Evolutionary conservation across 2,797 vertebrate species (phyloP), one percentile per base, ranked within the genome.

Genomic region (Enteromius anoplus): DNA sequence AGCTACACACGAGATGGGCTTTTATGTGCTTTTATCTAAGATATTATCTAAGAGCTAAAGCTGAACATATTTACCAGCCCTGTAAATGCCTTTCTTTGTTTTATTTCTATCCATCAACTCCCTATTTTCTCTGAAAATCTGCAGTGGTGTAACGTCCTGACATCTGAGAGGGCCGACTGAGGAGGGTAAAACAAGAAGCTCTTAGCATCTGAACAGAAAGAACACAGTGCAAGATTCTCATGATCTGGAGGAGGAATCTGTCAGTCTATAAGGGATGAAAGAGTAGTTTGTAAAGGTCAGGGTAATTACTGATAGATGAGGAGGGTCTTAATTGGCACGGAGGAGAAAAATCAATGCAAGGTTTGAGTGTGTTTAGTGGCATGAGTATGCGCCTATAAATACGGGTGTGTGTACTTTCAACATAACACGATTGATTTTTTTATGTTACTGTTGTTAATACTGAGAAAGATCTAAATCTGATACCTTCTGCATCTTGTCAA

Each of bases 1-100:
- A 17, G 82, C 84, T 51, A 34, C 79, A n/a, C 76, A 78, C 75
- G 79, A 23, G 92, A 93, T 34, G 45, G 45, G 77, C 53, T 84
- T 85, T 81, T 66, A 3, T n/a, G 15, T 26, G 47, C 71, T 81
- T 81, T 75, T 75, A 65, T n/a, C n/a, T n/a, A n/a, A n/a, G n/a
- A n/a, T n/a, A n/a, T 75, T 55, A 68, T 64, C 60, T 15, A 40
- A 40, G 29, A 40, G 32, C n/a, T 42, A n/a, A 75, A 75, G 8
- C 6, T 12, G 45, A 81, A 55, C 45, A 75, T 40, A 4, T 81
- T 82, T 73, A 51, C 70, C 42, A 81, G 42, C 21, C 14, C 29
- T 65, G 42, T 51, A 40, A 81, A 65, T 65, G 45, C 11, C 26
- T n/a, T 37, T 15, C 37, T 72, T 80, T 72, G 71, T 78, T 86